These are phyloP conservation scores for Neodiprion fabricii DNA, from an alignment of 1,140 invertebrate genomes.

Conservation along the genomic window DNA sequence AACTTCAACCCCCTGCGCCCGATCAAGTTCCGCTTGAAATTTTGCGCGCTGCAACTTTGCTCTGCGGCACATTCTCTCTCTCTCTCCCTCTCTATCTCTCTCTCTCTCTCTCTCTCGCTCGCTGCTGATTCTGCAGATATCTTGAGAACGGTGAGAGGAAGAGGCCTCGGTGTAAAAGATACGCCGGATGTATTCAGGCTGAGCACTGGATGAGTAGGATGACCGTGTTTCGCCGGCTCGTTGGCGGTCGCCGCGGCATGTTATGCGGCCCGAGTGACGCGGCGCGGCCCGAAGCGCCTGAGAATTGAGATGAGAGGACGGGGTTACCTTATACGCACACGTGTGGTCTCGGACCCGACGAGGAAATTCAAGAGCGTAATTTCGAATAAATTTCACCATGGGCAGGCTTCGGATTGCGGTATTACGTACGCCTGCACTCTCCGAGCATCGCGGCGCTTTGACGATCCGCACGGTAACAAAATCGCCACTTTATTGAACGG, in stretches of 20 bases:
- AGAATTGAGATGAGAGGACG: slow-evolving; percentile 26
- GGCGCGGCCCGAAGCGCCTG: background rate
- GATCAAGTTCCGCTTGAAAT: no score
- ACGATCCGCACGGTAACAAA: no score
- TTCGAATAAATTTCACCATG: slow-evolving; percentile 45
- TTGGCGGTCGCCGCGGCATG: background rate
- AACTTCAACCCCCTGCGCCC: no score
- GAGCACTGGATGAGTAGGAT: slow-evolving; percentile 1
- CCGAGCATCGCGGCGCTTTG: no score
- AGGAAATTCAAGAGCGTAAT: slow-evolving; percentile 44
- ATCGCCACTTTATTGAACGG: no score
- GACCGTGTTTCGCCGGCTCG: background rate
- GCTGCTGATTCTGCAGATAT: no score
- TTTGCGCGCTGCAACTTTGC: no score
- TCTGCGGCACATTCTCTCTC: no score
- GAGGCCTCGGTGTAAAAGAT: background rate
- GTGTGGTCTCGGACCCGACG: slow-evolving; percentile 31
- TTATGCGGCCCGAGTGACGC: background rate
- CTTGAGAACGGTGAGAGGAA: no score
- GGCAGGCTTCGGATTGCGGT: slow-evolving; percentile 29
- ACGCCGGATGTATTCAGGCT: background rate
- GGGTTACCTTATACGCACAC: slow-evolving; percentile 35
- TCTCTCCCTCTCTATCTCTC: no score
- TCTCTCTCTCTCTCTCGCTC: no score
- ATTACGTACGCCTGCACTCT: background rate